Evolutionary conservation across 2,113 vertebrate species (phyloP), one percentile per base, ranked within the genome.

Genomic region (Thryonomys swinderianus): DNA sequence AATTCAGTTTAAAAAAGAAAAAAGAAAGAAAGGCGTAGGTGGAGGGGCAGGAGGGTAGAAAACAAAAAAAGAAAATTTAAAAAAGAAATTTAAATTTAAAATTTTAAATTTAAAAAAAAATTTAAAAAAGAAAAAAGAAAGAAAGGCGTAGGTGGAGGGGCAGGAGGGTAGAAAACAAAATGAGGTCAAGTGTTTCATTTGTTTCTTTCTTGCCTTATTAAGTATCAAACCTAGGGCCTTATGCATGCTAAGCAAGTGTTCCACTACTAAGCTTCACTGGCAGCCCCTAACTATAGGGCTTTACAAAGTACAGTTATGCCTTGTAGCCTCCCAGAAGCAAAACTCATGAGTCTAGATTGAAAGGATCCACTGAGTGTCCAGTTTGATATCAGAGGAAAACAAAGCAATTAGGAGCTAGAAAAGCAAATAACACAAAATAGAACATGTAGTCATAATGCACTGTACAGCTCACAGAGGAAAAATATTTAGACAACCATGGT

Each of bases 401-500:
- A 81, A 81, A 59, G 42, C 91, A 79, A 82, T 66, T 21, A 85
- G 18, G 79, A 93, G 85, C 53, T 57, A 1, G 40, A 69, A 59
- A 95, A 88, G 67, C 57, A 90, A 86, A 74, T 20, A 40, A 76
- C 53, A 66, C 59, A 40, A 64, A 86, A 83, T 20, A 71, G 84
- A 78, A 80, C 57, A 59, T 1, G 55, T 20, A 42, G 83, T 42
- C 18, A 42, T 42, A 37, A 80, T 13, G 17, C n/a, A 37, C 42
- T 13, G 5, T 27, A 55, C 6, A 34, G 88, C 79, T 85, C 40
- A 34, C 74, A 55, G 21, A 74, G 30, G 20, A n/a, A 86, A 32
- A 42, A 69, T 42, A 59, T 88, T 61, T 40, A 48, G 83, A 55
- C 62, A 32, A 84, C 51, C 64, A 62, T 25, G 20, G 57, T 10